A percentile compares a stretch with the other conserved stretches of the same genome.
phyloP scores from a whole-genome alignment of 2,888 invertebrate species.

The Athalia rosae region DNA sequence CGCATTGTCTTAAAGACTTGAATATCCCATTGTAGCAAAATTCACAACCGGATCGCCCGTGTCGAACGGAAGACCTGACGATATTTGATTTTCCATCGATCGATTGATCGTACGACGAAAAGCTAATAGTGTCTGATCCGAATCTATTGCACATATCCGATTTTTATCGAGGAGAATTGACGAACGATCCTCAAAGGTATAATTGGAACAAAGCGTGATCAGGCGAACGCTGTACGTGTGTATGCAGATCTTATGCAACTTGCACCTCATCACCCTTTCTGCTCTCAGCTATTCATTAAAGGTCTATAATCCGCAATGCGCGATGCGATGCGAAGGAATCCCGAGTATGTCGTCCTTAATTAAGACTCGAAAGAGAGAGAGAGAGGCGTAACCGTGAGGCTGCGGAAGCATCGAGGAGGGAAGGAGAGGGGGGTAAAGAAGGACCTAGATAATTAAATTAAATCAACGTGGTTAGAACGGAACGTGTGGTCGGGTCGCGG shows the following conservation, averaged over 20 bases:
- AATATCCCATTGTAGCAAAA: too few relatives aligned
- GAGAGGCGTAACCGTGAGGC: neutral
- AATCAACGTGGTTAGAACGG: constrained; percentile 29
- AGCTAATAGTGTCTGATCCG: too few relatives aligned
- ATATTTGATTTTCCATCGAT: too few relatives aligned
- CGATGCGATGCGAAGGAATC: constrained; percentile 8
- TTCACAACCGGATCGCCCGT: too few relatives aligned
- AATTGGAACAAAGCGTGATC: too few relatives aligned
- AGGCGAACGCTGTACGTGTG: neutral
- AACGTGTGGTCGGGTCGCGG: neutral
- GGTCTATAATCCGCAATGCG: neutral
- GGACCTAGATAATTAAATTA: constrained; percentile 10
- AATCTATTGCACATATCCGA: too few relatives aligned
- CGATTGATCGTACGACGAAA: too few relatives aligned
- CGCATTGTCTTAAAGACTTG: too few relatives aligned
- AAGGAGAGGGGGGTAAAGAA: neutral
- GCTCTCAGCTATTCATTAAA: neutral
- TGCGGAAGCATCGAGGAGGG: neutral
- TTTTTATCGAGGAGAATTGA: too few relatives aligned
- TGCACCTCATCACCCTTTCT: neutral
- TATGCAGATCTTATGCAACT: neutral
- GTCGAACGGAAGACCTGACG: too few relatives aligned
- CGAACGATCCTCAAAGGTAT: too few relatives aligned
- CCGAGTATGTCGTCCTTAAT: neutral
- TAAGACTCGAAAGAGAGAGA: neutral